Percentiles rank a stretch among this genome's conserved stretches.
Evolutionary conservation across 2,888 invertebrate species (phyloP).

Genomic region (Conus canariensis): DNA sequence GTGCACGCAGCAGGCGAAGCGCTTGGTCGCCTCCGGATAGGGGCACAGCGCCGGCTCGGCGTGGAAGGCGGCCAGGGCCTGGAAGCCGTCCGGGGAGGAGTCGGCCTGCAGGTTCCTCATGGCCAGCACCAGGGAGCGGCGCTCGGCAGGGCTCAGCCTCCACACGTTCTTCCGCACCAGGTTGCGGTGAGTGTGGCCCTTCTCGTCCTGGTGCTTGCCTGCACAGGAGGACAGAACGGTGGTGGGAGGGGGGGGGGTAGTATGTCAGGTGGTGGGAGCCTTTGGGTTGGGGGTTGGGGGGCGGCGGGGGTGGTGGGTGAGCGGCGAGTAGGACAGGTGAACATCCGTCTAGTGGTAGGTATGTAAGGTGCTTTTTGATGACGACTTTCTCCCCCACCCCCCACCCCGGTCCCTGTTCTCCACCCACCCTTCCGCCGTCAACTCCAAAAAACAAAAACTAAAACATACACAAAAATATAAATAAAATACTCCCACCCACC

Average conservation of each 20-base stretch:
- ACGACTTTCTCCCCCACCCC: no score
- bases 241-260: slow-evolving; percentile 27
- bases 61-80: slow-evolving; percentile 57
- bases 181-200: slow-evolving; percentile 33
- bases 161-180: slow-evolving; percentile 46
- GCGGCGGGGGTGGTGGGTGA: no score
- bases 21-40: slow-evolving; percentile 47
- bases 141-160: slow-evolving; percentile 47
- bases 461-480: no score
- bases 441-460: no score
- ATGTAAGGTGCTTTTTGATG: no score
- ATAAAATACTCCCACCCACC: no score
- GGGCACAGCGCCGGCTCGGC: slow-evolving; percentile 57
- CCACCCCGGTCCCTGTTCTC: no score
- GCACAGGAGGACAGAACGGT: background rate
- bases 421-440: no score
- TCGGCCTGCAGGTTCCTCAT: slow-evolving; percentile 50
- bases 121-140: slow-evolving; percentile 51
- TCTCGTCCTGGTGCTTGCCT: slow-evolving; percentile 37
- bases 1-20: slow-evolving; percentile 57
- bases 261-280: background rate
- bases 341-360: no score
- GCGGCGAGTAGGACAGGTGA: no score
- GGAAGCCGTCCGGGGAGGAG: slow-evolving; percentile 55
- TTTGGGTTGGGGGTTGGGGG: no score